Evolutionary conservation across 1,140 invertebrate species (phyloP).

Genomic region (Drosophila trapezifrons): DNA sequence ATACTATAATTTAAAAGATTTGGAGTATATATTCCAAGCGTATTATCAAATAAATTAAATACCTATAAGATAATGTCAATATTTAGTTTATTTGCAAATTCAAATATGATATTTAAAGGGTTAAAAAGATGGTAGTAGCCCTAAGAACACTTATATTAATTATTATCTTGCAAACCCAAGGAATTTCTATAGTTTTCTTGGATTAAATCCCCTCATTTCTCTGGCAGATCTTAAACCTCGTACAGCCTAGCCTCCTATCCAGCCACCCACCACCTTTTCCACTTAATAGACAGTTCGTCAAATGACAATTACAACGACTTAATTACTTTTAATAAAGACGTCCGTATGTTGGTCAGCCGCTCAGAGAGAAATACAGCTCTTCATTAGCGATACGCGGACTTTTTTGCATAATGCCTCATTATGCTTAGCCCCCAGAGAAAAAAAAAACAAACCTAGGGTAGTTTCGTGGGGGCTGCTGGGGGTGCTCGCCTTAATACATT

Average conservation of each 20-base stretch:
- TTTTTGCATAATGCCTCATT: slow-evolving; percentile 83
- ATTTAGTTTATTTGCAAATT: too few species aligned
- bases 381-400: slow-evolving; percentile 67
- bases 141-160: fast-evolving
- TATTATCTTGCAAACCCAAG: too few species aligned
- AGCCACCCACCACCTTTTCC: slow-evolving; percentile 7
- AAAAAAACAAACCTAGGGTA: neutral
- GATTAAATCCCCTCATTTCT: neutral
- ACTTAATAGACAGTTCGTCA: slow-evolving; percentile 55
- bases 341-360: slow-evolving; percentile 65
- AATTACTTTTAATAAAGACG: slow-evolving; percentile 83
- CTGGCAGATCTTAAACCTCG: neutral
- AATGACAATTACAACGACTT: slow-evolving; percentile 80
- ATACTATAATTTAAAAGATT: neutral
- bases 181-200: neutral
- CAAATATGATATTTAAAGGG: neutral
- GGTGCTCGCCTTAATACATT: slow-evolving; percentile 75
- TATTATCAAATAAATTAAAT: too few species aligned
- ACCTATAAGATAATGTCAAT: too few species aligned
- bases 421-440: slow-evolving; percentile 56
- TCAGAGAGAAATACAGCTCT: too few species aligned
- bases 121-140: neutral
- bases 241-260: neutral
- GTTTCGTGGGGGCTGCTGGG: slow-evolving; percentile 4
- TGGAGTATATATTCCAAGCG: too few species aligned